Evolutionary conservation across 2,888 invertebrate species (phyloP).

Genomic region (Vanessa cardui): DNA sequence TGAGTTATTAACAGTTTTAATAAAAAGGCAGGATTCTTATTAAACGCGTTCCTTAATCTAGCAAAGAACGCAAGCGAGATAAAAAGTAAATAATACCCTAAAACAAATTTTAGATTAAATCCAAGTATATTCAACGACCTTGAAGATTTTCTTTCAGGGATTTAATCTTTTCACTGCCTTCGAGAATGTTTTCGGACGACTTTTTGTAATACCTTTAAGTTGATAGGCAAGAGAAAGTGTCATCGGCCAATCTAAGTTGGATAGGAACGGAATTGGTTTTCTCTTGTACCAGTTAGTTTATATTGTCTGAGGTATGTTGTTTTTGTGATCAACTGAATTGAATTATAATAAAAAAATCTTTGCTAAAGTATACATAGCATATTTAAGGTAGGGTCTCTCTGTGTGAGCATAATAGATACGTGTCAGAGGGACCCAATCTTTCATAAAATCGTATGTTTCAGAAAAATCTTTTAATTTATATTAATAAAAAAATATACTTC

Average conservation of each 20-base stretch:
- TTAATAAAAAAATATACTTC: too few species aligned
- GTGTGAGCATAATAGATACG: too few species aligned
- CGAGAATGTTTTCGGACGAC: constrained; percentile 36
- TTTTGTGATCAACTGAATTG: constrained; percentile 2
- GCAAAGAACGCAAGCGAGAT: constrained; percentile 32
- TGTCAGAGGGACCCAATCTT: too few species aligned
- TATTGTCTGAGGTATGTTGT: not conserved
- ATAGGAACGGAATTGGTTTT: constrained; percentile 28
- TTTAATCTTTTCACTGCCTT: constrained; percentile 41
- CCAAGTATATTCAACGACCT: constrained; percentile 43
- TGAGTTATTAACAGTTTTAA: constrained; percentile 21
- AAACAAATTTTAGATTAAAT: constrained; percentile 51
- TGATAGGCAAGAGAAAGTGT: constrained; percentile 29
- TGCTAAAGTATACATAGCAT: too few species aligned
- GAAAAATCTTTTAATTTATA: too few species aligned
- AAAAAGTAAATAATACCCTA: constrained; percentile 33
- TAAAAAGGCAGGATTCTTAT: constrained; percentile 34
- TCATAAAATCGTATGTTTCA: too few species aligned
- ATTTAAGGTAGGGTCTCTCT: too few species aligned
- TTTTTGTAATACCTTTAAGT: constrained; percentile 35
- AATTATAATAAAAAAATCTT: too few species aligned
- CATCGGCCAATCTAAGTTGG: constrained; percentile 29
- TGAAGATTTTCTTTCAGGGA: constrained; percentile 50
- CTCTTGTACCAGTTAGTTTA: constrained; percentile 24
- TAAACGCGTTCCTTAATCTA: constrained; percentile 33